phyloP scores from a whole-genome alignment of 1,140 invertebrate species.

The Trachymyrmex cornetzi region DNA sequence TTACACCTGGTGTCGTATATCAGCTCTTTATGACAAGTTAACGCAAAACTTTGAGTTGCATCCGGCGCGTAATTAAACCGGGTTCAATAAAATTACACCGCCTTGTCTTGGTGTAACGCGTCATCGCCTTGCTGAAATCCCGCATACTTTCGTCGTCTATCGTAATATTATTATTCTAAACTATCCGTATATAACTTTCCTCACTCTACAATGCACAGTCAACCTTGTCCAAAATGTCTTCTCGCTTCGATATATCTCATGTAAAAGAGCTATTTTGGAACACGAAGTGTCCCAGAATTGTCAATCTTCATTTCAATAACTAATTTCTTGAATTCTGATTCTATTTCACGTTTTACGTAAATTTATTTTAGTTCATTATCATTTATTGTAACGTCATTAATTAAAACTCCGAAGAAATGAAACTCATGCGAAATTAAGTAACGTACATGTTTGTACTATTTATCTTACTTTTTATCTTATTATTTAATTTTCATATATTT shows the following conservation, averaged over 20 bases:
- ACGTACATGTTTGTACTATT: background rate
- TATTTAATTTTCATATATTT: background rate
- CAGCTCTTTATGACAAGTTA: conserved; percentile 41
- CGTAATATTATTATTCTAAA: background rate
- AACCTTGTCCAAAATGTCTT: background rate
- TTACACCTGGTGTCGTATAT: conserved; percentile 34
- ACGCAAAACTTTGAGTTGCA: conserved; percentile 42
- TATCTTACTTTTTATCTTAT: background rate
- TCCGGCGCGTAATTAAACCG: conserved; percentile 53
- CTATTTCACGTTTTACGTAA: background rate
- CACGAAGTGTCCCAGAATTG: background rate
- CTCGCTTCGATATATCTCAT: background rate
- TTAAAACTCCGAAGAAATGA: background rate
- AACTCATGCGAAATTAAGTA: background rate
- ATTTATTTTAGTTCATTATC: background rate
- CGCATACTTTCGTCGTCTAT: background rate
- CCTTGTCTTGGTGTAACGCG: conserved; percentile 32
- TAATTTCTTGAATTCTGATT: background rate
- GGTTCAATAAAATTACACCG: conserved; percentile 41
- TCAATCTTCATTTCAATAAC: background rate
- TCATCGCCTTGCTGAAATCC: background rate
- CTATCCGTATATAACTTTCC: conserved; percentile 1
- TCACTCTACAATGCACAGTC: background rate
- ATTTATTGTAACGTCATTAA: background rate
- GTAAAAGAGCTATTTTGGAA: background rate